Evolutionary conservation across 1,140 invertebrate genomes (phyloP), one percentile per base, ranked within the genome.

Genomic region (Plutomurus gul): DNA sequence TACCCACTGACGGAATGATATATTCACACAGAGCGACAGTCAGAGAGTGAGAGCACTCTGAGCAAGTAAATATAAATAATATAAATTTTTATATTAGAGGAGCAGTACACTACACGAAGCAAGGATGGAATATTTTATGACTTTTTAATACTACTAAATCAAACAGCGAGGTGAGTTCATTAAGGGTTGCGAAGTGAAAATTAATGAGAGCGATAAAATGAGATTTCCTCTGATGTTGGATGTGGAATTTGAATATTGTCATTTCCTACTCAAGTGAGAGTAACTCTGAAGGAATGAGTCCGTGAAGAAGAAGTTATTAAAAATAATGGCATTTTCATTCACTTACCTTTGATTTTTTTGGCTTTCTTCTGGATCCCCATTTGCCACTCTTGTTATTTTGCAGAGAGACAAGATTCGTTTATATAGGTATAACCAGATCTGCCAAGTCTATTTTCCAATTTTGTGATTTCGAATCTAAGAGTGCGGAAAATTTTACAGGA

Each of bases 341-440:
- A 43, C 20, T 73, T 73, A 73, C 70, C 36, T 73, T 73, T 73
- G 70, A 40, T 73, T 46, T 73, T n/a, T n/a, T 46, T 73, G 20
- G 27, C 70, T 73, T 73, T 40, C 37, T 40, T 40, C 37, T 73
- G n/a, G n/a, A 43, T 22, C 37, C 22, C 70, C 30, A 27, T 27
- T 65, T 33, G n/a, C n/a, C n/a, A n/a, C n/a, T n/a, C n/a, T n/a
- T n/a, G n/a, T n/a, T n/a, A n/a, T n/a, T n/a, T n/a, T n/a, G n/a
- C n/a, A n/a, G n/a, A n/a, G n/a, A n/a, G n/a, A n/a, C n/a, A n/a
- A n/a, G n/a, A n/a, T n/a, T n/a, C n/a, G n/a, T n/a, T n/a, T n/a
- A n/a, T n/a, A n/a, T n/a, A n/a, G n/a, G n/a, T n/a, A n/a, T n/a
- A n/a, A n/a, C n/a, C n/a, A n/a, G n/a, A n/a, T n/a, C n/a, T n/a